phyloP scores from a whole-genome alignment of 2,888 invertebrate species.

The Mesoligia furuncula region DNA sequence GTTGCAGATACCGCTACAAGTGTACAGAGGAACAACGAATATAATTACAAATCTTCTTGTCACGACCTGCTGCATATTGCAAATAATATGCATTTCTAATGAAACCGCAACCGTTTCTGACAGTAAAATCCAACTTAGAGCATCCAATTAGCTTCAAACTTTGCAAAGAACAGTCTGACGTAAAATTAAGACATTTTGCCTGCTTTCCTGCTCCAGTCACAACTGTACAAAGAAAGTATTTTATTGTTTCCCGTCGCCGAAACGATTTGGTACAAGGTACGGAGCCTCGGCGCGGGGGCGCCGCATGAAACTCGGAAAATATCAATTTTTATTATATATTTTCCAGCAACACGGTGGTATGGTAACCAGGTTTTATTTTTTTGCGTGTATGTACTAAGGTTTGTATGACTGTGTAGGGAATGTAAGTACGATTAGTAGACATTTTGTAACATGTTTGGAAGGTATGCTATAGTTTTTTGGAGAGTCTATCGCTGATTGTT shows the following conservation, averaged over 20 bases:
- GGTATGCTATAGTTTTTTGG: neutral
- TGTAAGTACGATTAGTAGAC: neutral
- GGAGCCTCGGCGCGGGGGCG: conserved; percentile 19
- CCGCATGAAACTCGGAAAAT: conserved; percentile 47
- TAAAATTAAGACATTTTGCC: conserved; percentile 49
- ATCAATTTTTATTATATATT: conserved; percentile 62
- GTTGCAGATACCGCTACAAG: too few relatives aligned
- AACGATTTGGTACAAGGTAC: conserved; percentile 65
- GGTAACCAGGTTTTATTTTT: conserved; percentile 41
- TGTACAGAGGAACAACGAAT: neutral
- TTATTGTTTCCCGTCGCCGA: conserved; percentile 56
- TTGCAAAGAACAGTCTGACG: conserved; percentile 11
- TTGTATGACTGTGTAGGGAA: neutral
- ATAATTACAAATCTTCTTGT: neutral
- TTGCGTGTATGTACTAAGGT: conserved; percentile 14
- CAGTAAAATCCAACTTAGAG: neutral
- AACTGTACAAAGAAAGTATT: conserved; percentile 48
- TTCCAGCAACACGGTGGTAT: conserved; percentile 40
- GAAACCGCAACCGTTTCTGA: neutral
- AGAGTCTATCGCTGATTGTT: neutral
- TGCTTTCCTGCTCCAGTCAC: conserved; percentile 4
- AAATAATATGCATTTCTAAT: neutral
- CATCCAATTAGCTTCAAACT: conserved; percentile 9
- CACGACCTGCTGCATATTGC: neutral
- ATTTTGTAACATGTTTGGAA: neutral